Evolutionary conservation across 1,140 invertebrate species (phyloP).

Genomic region (Ips nitidus): DNA sequence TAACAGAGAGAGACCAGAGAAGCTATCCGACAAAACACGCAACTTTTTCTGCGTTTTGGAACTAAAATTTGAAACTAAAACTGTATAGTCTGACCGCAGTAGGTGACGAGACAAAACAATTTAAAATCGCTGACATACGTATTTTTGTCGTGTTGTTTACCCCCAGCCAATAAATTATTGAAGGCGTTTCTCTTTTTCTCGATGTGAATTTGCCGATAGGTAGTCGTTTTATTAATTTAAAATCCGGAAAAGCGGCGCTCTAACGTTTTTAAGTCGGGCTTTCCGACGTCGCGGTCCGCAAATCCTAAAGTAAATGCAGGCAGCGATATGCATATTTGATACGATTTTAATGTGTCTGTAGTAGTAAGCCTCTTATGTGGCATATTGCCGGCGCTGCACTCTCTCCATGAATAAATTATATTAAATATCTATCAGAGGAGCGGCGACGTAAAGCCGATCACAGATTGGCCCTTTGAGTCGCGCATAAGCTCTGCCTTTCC

Average conservation of each 20-base stretch:
- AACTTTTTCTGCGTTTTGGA: too few relatives aligned
- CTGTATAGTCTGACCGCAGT: too few relatives aligned
- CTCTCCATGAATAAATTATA: slow-evolving; percentile 54
- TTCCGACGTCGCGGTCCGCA: slow-evolving; percentile 28
- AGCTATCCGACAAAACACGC: too few relatives aligned
- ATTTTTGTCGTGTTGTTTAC: too few relatives aligned
- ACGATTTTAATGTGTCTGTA: slow-evolving; percentile 55
- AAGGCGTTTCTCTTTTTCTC: too few relatives aligned
- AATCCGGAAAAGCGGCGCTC: not conserved
- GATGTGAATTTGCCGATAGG: not conserved
- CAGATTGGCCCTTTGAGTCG: slow-evolving; percentile 50
- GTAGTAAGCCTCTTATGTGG: slow-evolving; percentile 53
- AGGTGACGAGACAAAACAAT: too few relatives aligned
- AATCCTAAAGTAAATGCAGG: slow-evolving; percentile 50
- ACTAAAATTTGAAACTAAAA: too few relatives aligned
- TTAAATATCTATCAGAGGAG: slow-evolving; percentile 53
- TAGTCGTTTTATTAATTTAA: slow-evolving; percentile 1
- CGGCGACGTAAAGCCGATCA: slow-evolving; percentile 48
- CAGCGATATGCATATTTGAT: slow-evolving; percentile 54
- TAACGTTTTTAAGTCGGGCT: slow-evolving; percentile 30
- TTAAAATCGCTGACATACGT: too few relatives aligned
- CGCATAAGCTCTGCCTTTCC: slow-evolving; percentile 21
- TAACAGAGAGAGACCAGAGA: too few relatives aligned
- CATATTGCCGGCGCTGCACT: slow-evolving; percentile 49
- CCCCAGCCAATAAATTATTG: too few relatives aligned